Evolutionary conservation across 35 echinoderm and acorn worm species (phyloP).

Genomic region (Apostichopus japonicus): DNA sequence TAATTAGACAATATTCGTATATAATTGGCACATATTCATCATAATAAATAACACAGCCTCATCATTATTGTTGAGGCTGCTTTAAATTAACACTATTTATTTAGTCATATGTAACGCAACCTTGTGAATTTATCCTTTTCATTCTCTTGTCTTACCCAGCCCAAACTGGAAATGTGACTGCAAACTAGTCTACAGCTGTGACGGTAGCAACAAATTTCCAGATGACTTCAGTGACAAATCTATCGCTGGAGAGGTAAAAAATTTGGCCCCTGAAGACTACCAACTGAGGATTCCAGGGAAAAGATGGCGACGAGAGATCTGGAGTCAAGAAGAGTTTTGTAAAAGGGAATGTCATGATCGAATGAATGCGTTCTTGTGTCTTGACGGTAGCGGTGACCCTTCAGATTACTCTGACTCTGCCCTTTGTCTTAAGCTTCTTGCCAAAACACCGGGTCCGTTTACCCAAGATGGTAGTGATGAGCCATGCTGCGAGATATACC

Average conservation of each 20-base stretch:
- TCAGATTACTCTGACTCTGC: neutral
- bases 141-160: too few species aligned
- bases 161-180: too few species aligned
- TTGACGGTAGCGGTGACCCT: neutral
- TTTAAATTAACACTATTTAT: too few species aligned
- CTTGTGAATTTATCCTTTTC: too few species aligned
- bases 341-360: slow-evolving; percentile 14
- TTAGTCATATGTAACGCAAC: too few species aligned
- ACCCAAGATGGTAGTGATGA: neutral
- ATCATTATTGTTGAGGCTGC: too few species aligned
- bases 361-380: slow-evolving; percentile 41
- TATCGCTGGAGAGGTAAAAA: neutral
- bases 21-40: too few species aligned
- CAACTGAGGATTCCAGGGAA: too few species aligned
- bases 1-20: too few species aligned
- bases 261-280: neutral
- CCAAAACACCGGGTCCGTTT: neutral
- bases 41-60: too few species aligned
- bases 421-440: slow-evolving; percentile 16
- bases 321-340: slow-evolving; percentile 14
- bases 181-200: neutral
- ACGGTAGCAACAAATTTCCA: neutral
- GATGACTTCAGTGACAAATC: neutral
- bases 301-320: too few species aligned
- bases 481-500: slow-evolving; percentile 37